phyloP scores from a whole-genome alignment of 2,797 vertebrate species.

The Chrosomus eos region DNA sequence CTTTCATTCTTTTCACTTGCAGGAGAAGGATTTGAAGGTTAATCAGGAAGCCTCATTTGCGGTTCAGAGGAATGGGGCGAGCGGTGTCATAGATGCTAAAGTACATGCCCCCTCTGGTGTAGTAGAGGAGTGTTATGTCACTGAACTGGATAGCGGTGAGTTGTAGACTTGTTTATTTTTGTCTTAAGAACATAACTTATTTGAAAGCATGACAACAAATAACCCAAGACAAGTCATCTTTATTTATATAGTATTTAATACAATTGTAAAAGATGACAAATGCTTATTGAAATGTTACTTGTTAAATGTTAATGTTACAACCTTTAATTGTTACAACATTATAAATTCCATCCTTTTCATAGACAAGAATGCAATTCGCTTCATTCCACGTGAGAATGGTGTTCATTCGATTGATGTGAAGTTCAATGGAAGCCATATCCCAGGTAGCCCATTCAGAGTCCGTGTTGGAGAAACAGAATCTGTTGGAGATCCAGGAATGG shows the following conservation, averaged over 20 bases:
- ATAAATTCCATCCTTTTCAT: conserved; percentile 41
- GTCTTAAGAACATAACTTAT: neutral
- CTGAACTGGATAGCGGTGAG: conserved; percentile 90
- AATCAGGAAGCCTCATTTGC: conserved; percentile 94
- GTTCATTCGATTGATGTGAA: conserved; percentile 95
- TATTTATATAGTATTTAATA: neutral
- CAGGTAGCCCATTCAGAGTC: conserved; percentile 95
- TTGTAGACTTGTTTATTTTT: neutral
- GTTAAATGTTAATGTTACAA: too few relatives aligned
- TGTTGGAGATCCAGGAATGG: conserved; percentile 90
- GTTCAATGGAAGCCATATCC: conserved; percentile 94
- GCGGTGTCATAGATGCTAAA: conserved; percentile 89
- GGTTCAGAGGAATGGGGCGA: conserved; percentile 90
- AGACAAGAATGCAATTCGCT: conserved; percentile 93
- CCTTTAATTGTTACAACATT: neutral
- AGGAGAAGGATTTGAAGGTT: conserved; percentile 93
- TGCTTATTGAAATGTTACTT: neutral
- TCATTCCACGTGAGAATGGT: conserved; percentile 95
- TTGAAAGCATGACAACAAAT: too few relatives aligned
- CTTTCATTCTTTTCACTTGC: conserved; percentile 34
- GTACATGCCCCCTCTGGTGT: conserved; percentile 91
- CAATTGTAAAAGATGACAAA: neutral
- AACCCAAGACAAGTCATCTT: neutral
- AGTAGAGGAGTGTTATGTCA: conserved; percentile 93
- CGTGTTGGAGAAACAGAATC: conserved; percentile 91